Evolutionary conservation across 2,113 vertebrate species (phyloP).

Genomic region (Lota lota): DNA sequence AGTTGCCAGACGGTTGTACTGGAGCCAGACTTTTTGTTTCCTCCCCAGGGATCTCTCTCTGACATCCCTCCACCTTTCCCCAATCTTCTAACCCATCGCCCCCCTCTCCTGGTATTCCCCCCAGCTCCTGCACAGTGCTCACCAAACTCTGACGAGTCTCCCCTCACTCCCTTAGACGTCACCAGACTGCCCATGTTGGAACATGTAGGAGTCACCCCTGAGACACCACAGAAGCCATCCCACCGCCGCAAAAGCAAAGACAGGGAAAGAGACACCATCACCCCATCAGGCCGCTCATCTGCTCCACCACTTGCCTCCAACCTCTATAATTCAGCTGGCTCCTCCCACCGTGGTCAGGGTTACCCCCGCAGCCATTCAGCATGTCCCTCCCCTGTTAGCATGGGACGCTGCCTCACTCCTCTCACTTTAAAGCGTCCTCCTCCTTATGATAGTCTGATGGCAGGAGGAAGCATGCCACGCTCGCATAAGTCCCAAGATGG

Average conservation of each 20-base stretch:
- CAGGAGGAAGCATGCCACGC: slow-evolving; percentile 85
- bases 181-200: slow-evolving; percentile 87
- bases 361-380: slow-evolving; percentile 91
- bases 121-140: slow-evolving; percentile 90
- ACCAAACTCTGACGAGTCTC: slow-evolving; percentile 94
- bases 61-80: slow-evolving; percentile 95
- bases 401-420: slow-evolving; percentile 87
- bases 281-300: slow-evolving; percentile 80
- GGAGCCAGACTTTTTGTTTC: slow-evolving; percentile 78
- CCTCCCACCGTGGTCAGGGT: slow-evolving; percentile 84
- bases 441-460: slow-evolving; percentile 87
- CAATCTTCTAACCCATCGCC: slow-evolving; percentile 89
- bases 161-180: slow-evolving; percentile 91
- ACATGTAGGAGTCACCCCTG: slow-evolving; percentile 76
- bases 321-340: slow-evolving; percentile 82
- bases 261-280: slow-evolving; percentile 62
- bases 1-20: slow-evolving; percentile 80
- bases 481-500: slow-evolving; percentile 73
- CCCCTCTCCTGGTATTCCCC: slow-evolving; percentile 91
- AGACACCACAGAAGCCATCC: slow-evolving; percentile 53
- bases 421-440: slow-evolving; percentile 92
- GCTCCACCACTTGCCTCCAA: slow-evolving; percentile 88
- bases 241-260: slow-evolving; percentile 61
- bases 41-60: slow-evolving; percentile 46
- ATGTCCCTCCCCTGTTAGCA: slow-evolving; percentile 91